Evolutionary conservation across 2,888 invertebrate genomes (phyloP).

Genomic region (Seira musarum): DNA sequence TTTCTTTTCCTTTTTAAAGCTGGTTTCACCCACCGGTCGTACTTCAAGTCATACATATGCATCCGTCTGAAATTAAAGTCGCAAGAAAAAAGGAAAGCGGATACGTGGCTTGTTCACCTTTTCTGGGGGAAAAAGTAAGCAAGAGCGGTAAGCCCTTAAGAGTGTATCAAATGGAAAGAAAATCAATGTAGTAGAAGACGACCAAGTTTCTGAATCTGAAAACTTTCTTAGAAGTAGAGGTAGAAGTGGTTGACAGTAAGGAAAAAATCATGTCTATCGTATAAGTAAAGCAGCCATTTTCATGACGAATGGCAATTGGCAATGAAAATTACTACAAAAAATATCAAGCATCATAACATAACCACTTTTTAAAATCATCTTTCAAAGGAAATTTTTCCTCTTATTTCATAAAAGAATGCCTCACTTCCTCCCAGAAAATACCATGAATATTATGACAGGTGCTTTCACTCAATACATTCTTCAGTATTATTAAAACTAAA

Average conservation of each 20-base stretch:
- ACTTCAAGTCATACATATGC: conserved; percentile 57
- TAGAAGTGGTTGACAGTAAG: conserved; percentile 40
- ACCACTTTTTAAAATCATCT: no score
- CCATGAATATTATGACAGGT: no score
- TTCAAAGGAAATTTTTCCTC: no score
- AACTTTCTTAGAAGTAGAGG: conserved; percentile 1
- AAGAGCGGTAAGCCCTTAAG: conserved; percentile 53
- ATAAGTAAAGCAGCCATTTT: background rate
- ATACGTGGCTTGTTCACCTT: conserved; percentile 56
- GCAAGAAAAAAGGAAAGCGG: conserved; percentile 35
- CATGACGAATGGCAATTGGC: conserved; percentile 48
- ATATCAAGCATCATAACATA: background rate
- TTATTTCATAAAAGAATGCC: no score
- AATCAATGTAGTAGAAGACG: conserved; percentile 54
- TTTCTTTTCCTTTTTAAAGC: conserved; percentile 11
- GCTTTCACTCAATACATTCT: no score
- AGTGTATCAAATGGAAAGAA: conserved; percentile 53
- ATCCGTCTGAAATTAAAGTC: conserved; percentile 61
- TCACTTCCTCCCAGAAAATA: no score
- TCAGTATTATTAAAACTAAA: no score
- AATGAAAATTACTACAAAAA: conserved; percentile 47
- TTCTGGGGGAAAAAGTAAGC: conserved; percentile 25
- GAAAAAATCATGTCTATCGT: background rate
- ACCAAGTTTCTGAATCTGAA: conserved; percentile 40
- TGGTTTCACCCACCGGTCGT: background rate